Percentiles rank a stretch among this genome's conserved stretches.
These are phyloP conservation scores for Ceratosolen solmsi DNA, from an alignment of 1,140 invertebrate genomes.

Conservation along the genomic window DNA sequence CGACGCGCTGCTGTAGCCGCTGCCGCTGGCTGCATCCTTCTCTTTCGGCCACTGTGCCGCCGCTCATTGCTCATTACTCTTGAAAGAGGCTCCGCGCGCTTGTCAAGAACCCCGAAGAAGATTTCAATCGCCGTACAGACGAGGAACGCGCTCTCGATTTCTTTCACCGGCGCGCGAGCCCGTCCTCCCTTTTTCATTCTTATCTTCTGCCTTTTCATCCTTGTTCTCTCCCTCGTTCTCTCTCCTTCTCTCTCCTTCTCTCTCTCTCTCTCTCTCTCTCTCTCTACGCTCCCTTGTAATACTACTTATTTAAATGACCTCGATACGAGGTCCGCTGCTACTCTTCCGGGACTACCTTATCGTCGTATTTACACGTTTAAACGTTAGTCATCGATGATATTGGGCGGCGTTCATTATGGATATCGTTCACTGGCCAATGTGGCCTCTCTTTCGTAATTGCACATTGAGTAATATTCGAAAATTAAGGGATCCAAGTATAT, in stretches of 20 bases:
- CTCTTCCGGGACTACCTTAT: slow-evolving; percentile 37
- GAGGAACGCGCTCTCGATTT: slow-evolving; percentile 39
- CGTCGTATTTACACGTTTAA: not conserved
- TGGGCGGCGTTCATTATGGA: not conserved
- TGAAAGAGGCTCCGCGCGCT: slow-evolving; percentile 50
- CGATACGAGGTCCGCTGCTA: slow-evolving; percentile 14
- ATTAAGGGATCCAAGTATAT: not conserved
- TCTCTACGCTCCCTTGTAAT: not conserved
- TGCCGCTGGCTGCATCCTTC: slow-evolving; percentile 35
- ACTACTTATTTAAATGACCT: slow-evolving; percentile 14
- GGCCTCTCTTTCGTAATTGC: not conserved
- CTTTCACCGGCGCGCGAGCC: not conserved
- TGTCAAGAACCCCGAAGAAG: slow-evolving; percentile 52
- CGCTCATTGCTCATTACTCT: slow-evolving; percentile 57
- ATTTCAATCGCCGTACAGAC: slow-evolving; percentile 52
- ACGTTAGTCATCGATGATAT: not conserved
- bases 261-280: not conserved
- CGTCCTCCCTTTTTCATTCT: not conserved
- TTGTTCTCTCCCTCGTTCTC: not conserved
- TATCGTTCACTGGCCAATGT: not conserved
- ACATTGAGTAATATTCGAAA: not conserved
- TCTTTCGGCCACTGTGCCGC: slow-evolving; percentile 36
- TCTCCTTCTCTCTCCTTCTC: not conserved
- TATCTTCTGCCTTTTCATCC: not conserved
- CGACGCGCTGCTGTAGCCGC: slow-evolving; percentile 41